Conservation (phyloP, 2,888 invertebrate species). For the Petrolisthes cinctipes region DNA sequence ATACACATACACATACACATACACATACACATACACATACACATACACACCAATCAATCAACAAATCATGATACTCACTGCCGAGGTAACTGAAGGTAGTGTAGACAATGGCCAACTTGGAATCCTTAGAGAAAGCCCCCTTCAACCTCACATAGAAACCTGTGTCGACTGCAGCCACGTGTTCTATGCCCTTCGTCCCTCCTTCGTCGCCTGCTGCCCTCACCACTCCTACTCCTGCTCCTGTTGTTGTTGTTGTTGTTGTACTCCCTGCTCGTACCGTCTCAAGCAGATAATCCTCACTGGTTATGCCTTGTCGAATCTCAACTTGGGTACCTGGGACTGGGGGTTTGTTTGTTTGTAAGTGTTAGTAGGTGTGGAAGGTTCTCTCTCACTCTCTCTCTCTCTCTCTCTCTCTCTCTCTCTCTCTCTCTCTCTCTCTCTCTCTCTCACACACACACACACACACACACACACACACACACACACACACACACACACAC, state of each 20-base stretch:
- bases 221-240: conserved; percentile 70
- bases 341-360: neutral
- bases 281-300: conserved; percentile 76
- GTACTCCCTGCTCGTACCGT: conserved; percentile 69
- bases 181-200: conserved; percentile 70
- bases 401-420: conserved; percentile 24
- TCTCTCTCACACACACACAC: conserved; percentile 6
- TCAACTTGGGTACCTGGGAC: conserved; percentile 74
- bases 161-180: conserved; percentile 76
- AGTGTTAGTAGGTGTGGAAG: neutral
- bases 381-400: conserved; percentile 18
- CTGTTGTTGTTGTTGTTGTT: neutral
- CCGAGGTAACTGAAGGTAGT: conserved; percentile 80
- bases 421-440: conserved; percentile 6
- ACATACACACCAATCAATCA: neutral
- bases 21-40: neutral
- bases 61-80: conserved; percentile 68
- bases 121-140: conserved; percentile 77
- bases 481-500: neutral
- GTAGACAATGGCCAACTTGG: conserved; percentile 78
- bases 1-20: neutral
- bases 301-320: conserved; percentile 79
- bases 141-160: conserved; percentile 80
- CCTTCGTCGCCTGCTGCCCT: conserved; percentile 68
- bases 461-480: conserved; percentile 27